A percentile compares a stretch with the other conserved stretches of the same genome.
Evolutionary conservation across 92 coral and sea anemone species (phyloP).

Genomic region (Pocillopora meandrina): DNA sequence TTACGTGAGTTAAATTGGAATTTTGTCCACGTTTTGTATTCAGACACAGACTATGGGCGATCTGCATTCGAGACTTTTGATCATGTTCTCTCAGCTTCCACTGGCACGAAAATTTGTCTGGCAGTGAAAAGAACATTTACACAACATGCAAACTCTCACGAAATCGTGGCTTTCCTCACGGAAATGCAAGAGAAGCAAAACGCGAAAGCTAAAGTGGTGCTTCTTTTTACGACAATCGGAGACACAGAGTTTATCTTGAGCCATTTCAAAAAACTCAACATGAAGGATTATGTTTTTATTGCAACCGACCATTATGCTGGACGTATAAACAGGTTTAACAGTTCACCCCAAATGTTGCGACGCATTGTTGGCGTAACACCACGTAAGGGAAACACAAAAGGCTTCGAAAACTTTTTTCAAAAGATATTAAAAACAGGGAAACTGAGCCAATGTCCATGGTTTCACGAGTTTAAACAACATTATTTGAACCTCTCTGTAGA

Average conservation of each 20-base stretch:
- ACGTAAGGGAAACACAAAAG: conserved; percentile 25
- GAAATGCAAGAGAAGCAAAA: conserved; percentile 46
- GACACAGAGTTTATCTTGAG: conserved; percentile 72
- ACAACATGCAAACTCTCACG: conserved; percentile 49
- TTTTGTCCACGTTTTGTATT: conserved; percentile 75
- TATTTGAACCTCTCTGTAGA: not conserved
- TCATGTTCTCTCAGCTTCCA: conserved; percentile 52
- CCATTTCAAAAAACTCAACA: conserved; percentile 42
- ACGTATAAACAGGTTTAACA: conserved; percentile 46
- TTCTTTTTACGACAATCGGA: conserved; percentile 73
- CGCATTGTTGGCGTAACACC: conserved; percentile 77
- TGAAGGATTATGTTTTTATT: conserved; percentile 75
- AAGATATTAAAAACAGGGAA: too few species aligned
- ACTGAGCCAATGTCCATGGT: conserved; percentile 30
- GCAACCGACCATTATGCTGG: conserved; percentile 71
- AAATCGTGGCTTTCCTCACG: conserved; percentile 39
- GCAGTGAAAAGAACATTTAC: conserved; percentile 68
- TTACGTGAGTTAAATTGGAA: conserved; percentile 76
- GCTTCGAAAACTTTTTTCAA: conserved; percentile 39
- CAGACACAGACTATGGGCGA: conserved; percentile 90
- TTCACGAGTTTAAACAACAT: conserved; percentile 37
- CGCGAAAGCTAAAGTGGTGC: conserved; percentile 63
- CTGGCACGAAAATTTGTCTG: conserved; percentile 58
- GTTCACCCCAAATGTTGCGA: conserved; percentile 67
- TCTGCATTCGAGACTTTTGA: conserved; percentile 85